Evolutionary conservation across 23 tunicate genomes (phyloP).

Genomic region (Trididemnum miniatum): DNA sequence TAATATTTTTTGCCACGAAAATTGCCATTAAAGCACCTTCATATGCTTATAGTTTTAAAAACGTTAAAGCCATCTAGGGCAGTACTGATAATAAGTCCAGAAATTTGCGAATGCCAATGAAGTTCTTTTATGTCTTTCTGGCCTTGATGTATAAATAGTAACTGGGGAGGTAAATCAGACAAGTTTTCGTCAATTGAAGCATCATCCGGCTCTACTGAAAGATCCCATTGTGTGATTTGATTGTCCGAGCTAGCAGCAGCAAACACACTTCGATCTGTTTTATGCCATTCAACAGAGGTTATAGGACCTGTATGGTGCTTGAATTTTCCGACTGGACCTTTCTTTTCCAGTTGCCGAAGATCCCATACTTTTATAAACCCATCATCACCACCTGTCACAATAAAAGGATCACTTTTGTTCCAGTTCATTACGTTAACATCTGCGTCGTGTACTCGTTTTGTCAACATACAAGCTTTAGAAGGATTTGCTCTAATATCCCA

Average conservation of each 20-base stretch:
- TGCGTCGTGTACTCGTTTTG: slow-evolving; percentile 75
- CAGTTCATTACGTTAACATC: slow-evolving; percentile 98
- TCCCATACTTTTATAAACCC: slow-evolving; percentile 93
- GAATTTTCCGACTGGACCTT: slow-evolving; percentile 64
- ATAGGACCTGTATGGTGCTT: slow-evolving; percentile 93
- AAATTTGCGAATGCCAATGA: slow-evolving; percentile 93
- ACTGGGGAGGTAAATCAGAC: slow-evolving; percentile 82
- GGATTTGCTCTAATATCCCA: slow-evolving; percentile 89
- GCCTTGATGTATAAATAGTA: slow-evolving; percentile 92
- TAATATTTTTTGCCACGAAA: no score
- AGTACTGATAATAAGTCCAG: slow-evolving; percentile 80
- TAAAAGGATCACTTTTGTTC: slow-evolving; percentile 87
- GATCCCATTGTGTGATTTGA: slow-evolving; percentile 93
- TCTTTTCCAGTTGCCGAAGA: slow-evolving; percentile 73
- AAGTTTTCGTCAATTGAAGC: neutral
- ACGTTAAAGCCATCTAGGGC: slow-evolving; percentile 93
- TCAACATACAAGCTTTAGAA: slow-evolving; percentile 76
- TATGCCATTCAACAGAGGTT: slow-evolving; percentile 93
- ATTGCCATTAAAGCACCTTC: neutral
- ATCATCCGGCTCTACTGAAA: slow-evolving; percentile 84
- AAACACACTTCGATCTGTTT: slow-evolving; percentile 84
- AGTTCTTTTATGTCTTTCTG: slow-evolving; percentile 87
- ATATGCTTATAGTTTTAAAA: slow-evolving; percentile 85
- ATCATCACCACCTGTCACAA: slow-evolving; percentile 95
- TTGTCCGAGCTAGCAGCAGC: slow-evolving; percentile 92